Evolutionary conservation across 2,888 invertebrate genomes (phyloP), one percentile per base, ranked within the genome.

Genomic region (Steinernema carpocapsae): DNA sequence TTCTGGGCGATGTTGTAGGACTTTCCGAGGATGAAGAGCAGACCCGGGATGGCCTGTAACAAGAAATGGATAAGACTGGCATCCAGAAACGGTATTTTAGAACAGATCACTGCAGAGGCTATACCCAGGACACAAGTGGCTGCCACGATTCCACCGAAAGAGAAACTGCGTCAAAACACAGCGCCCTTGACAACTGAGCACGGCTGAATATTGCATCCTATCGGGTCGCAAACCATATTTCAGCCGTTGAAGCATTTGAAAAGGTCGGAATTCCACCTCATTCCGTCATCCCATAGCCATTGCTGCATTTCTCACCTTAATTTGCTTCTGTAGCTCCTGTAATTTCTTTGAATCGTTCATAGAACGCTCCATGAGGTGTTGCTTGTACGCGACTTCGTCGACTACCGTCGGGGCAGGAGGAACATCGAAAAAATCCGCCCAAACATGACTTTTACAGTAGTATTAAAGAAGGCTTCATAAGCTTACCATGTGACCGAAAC

Each of bases 401-500:
- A 2, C 29, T 37, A 29, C 64, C 12, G 64, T 64, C 3, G 64
- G 26, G 1, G 64, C 17, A 3, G 32, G 6, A 32, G 64, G 64
- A 17, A 64, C 32, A 32, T 32, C 64, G 4, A 12, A 32, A 17
- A 64, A 64, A 4, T 64, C 64, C 1, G 29, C 29, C 64, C 32
- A 29, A 10, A 64, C 17, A 32, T 19, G 14, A 4, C 4, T 17
- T 10, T 64, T 22, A 32, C 3, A 32, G 2, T 6, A 17, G 32
- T 4, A 37, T n/a, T 17, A 7, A 1, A 26, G n/a, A n/a, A n/a
- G n/a, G n/a, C n/a, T n/a, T n/a, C n/a, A n/a, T 76, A 51, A n/a
- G n/a, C n/a, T n/a, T 14, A 77, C 77, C 73, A 77, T 45, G 71
- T 80, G 80, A 14, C 78, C 80, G 22, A 80, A 72, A 0, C 74